Evolutionary conservation across 2,888 invertebrate species (phyloP).

Genomic region (Plusia festucae): DNA sequence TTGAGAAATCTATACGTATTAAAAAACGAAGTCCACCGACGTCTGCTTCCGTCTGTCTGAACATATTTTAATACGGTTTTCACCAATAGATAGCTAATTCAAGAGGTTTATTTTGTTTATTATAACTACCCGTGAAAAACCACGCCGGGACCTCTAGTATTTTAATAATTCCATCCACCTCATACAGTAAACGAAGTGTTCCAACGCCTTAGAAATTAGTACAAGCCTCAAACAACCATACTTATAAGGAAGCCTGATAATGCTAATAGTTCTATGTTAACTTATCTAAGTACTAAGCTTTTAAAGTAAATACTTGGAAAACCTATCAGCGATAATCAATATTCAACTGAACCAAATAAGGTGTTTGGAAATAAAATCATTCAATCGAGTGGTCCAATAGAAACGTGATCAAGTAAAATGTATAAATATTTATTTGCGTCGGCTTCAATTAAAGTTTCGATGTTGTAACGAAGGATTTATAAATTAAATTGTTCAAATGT

Average conservation of each 20-base stretch:
- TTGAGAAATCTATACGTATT: too few species aligned
- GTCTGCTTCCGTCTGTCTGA: too few species aligned
- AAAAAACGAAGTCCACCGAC: too few species aligned
- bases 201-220: constrained; percentile 28
- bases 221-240: constrained; percentile 32
- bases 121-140: too few species aligned
- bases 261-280: constrained; percentile 61
- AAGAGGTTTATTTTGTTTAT: not conserved
- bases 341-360: constrained; percentile 50
- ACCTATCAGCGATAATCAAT: constrained; percentile 55
- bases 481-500: constrained; percentile 51
- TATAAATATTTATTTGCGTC: constrained; percentile 57
- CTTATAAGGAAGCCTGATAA: constrained; percentile 69
- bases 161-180: not conserved
- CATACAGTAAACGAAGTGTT: constrained; percentile 10
- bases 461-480: constrained; percentile 47
- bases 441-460: constrained; percentile 53
- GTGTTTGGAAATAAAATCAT: constrained; percentile 53
- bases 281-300: constrained; percentile 55
- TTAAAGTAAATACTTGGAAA: constrained; percentile 46
- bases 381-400: constrained; percentile 48
- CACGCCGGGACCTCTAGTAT: too few species aligned
- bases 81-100: too few species aligned
- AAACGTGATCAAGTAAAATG: constrained; percentile 46
- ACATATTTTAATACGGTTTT: too few species aligned